These are phyloP conservation scores for Amiota communis DNA, from an alignment of 2,888 invertebrate genomes.

Conservation along the genomic window DNA sequence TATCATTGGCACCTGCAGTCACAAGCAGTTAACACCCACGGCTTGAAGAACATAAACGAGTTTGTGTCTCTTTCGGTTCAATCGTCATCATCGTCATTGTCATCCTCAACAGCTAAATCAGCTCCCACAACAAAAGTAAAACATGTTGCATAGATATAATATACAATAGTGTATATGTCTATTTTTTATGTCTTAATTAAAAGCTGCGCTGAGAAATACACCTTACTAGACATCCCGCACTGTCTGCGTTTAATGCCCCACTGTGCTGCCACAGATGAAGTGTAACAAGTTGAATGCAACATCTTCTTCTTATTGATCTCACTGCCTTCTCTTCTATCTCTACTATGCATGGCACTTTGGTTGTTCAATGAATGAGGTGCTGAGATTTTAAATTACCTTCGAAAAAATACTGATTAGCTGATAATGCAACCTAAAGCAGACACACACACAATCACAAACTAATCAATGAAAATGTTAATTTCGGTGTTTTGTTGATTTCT, in stretches of 20 bases:
- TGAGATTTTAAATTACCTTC: constrained; percentile 57
- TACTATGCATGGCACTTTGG: too few relatives aligned
- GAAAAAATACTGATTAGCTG: constrained; percentile 62
- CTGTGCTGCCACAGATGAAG: background rate
- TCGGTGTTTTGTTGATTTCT: constrained; percentile 1
- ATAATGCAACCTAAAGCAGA: constrained; percentile 54
- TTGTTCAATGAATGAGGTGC: constrained; percentile 51
- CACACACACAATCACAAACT: constrained; percentile 28
- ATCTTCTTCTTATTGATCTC: too few relatives aligned
- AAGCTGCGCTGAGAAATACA: constrained; percentile 47
- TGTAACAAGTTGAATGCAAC: too few relatives aligned
- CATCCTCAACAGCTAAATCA: background rate
- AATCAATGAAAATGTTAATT: constrained; percentile 58
- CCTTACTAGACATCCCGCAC: constrained; percentile 33
- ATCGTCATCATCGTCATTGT: background rate
- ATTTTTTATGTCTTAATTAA: constrained; percentile 54
- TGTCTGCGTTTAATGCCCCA: constrained; percentile 17
- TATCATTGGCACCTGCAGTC: constrained; percentile 13
- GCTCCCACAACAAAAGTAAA: background rate
- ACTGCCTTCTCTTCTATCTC: too few relatives aligned
- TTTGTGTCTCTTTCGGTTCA: constrained; percentile 23
- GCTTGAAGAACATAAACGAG: constrained; percentile 8
- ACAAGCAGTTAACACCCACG: constrained; percentile 33
- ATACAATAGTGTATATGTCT: too few relatives aligned
- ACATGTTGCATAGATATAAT: background rate